These are phyloP conservation scores for Garrulus glandarius DNA, from an alignment of 2,797 vertebrate species.

Conservation along the genomic window DNA sequence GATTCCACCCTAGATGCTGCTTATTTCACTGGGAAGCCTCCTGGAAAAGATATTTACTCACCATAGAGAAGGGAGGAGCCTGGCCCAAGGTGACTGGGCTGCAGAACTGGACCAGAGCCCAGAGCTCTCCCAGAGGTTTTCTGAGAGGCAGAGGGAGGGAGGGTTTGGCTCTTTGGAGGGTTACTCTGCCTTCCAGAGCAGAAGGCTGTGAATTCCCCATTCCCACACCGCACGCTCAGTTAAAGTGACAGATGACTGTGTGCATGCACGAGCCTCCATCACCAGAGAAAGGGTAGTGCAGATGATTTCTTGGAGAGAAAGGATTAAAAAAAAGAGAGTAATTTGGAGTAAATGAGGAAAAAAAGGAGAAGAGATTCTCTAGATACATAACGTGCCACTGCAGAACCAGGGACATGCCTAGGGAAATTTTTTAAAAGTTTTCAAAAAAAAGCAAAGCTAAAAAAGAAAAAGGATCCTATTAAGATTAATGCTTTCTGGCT, in stretches of 20 bases:
- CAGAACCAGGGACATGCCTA: background rate
- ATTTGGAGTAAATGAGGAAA: background rate
- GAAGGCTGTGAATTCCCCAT: constrained; percentile 42
- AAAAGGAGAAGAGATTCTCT: background rate
- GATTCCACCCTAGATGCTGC: background rate
- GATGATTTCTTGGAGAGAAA: background rate
- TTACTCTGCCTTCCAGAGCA: constrained; percentile 31
- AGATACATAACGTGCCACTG: background rate
- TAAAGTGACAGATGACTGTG: constrained; percentile 16
- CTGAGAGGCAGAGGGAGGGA: background rate
- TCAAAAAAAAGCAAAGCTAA: constrained; percentile 25
- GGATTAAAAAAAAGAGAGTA: background rate
- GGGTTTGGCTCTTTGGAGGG: background rate
- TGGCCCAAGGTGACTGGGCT: constrained; percentile 28
- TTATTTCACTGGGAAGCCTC: background rate
- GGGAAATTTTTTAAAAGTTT: background rate
- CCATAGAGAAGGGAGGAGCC: background rate
- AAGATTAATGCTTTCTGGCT: constrained; percentile 64
- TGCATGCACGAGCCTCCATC: background rate
- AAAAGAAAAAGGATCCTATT: constrained; percentile 37
- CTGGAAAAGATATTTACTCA: background rate
- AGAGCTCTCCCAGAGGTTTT: constrained; percentile 19
- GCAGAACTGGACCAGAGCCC: constrained; percentile 44
- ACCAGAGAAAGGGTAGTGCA: background rate
- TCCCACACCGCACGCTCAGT: background rate